Evolutionary conservation across 2,888 invertebrate genomes (phyloP).

Genomic region (Leptinotarsa rubiginosa): DNA sequence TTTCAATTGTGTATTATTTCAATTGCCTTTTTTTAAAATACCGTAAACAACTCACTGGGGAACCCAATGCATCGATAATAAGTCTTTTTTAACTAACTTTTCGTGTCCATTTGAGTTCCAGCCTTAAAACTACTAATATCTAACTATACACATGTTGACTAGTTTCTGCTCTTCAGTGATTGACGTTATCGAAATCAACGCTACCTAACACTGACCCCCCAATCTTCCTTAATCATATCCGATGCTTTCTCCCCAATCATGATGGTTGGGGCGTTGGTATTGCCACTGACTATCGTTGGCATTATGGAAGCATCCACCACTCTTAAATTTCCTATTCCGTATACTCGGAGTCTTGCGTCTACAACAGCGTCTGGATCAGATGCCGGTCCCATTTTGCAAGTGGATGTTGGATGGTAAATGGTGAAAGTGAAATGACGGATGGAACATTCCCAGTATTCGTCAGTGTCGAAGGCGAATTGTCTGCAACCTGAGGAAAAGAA

Average conservation of each 20-base stretch:
- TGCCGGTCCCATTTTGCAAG: slow-evolving; percentile 88
- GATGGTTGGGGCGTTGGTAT: slow-evolving; percentile 89
- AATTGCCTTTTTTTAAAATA: no score
- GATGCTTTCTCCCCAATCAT: slow-evolving; percentile 93
- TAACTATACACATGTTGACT: slow-evolving; percentile 17
- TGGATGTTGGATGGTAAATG: slow-evolving; percentile 87
- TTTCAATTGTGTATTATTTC: no score
- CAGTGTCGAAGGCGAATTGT: slow-evolving; percentile 77
- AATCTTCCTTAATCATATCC: slow-evolving; percentile 90
- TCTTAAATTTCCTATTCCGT: slow-evolving; percentile 81
- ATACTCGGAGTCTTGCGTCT: slow-evolving; percentile 80
- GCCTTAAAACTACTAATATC: background rate
- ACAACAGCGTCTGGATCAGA: slow-evolving; percentile 83
- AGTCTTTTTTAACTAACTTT: no score
- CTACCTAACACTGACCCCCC: slow-evolving; percentile 65
- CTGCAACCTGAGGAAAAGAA: slow-evolving; percentile 80
- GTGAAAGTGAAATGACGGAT: slow-evolving; percentile 83
- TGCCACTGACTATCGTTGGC: slow-evolving; percentile 90
- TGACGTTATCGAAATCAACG: background rate
- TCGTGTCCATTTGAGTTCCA: no score
- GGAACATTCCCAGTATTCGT: slow-evolving; percentile 90
- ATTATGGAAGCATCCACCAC: slow-evolving; percentile 89
- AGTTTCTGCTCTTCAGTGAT: slow-evolving; percentile 8
- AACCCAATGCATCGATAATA: no score
- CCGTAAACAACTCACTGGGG: no score